These are phyloP conservation scores for Gnathonemus echidnorhynchus DNA, from an alignment of 2,113 vertebrate species.

Conservation along the genomic window DNA sequence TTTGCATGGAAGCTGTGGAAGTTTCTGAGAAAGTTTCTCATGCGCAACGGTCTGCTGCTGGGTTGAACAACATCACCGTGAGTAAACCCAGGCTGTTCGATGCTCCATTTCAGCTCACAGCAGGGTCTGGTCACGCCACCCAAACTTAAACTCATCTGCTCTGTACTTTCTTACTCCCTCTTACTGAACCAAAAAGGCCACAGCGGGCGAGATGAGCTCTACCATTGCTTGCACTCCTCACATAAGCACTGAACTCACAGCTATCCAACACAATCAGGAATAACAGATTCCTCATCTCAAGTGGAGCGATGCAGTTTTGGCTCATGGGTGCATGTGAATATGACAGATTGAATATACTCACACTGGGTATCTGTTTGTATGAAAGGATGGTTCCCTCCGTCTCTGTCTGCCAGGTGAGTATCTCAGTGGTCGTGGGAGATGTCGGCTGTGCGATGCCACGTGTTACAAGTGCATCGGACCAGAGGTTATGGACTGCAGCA, in stretches of 20 bases:
- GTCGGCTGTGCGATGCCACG: conserved; percentile 65
- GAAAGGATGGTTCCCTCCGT: conserved; percentile 1
- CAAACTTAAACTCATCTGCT: not conserved
- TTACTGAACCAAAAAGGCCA: not conserved
- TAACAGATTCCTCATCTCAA: not conserved
- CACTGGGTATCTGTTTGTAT: not conserved
- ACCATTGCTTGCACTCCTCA: not conserved
- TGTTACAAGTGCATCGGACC: conserved; percentile 76
- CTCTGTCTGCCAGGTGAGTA: conserved; percentile 67
- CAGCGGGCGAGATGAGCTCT: not conserved
- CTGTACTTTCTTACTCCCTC: not conserved
- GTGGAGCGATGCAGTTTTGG: not conserved
- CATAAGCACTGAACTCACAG: not conserved
- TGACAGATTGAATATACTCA: not conserved
- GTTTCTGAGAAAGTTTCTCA: not conserved
- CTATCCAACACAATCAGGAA: not conserved
- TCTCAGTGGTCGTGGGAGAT: conserved; percentile 49
- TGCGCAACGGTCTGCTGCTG: not conserved
- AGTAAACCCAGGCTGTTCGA: not conserved
- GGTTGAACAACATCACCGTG: not conserved
- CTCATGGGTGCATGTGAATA: not conserved
- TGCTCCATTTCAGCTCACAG: not conserved
- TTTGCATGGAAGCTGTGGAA: not conserved
- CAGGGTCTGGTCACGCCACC: not conserved
- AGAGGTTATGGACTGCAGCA: conserved; percentile 64